Percentiles rank a stretch among this genome's conserved stretches.
These are phyloP conservation scores for Cryptosula pallasiana DNA, from an alignment of 2,888 invertebrate species.

Conservation along the genomic window DNA sequence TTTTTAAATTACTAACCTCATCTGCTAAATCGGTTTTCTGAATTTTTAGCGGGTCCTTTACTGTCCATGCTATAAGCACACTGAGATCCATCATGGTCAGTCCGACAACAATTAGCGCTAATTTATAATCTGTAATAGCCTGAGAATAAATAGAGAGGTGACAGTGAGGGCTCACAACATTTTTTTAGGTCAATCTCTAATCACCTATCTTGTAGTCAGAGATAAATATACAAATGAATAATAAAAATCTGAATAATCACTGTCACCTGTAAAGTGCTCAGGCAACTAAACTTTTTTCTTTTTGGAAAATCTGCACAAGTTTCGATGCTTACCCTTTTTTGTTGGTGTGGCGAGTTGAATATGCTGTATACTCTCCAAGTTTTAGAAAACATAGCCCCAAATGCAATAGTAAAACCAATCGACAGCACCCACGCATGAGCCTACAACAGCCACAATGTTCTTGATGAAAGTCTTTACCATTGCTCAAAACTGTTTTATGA, in stretches of 20 bases:
- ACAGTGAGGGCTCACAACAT: no score
- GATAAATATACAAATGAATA: no score
- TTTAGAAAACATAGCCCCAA: slow-evolving; percentile 99
- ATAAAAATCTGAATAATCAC: no score
- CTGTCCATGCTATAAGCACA: slow-evolving; percentile 94
- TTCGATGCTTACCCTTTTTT: slow-evolving; percentile 83
- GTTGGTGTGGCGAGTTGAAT: slow-evolving; percentile 95
- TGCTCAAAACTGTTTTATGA: no score
- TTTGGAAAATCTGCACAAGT: no score
- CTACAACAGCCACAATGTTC: slow-evolving; percentile 45
- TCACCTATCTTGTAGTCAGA: no score
- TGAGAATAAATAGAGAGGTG: no score
- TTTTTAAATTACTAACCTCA: no score
- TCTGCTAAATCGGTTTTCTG: slow-evolving; percentile 84
- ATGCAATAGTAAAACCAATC: slow-evolving; percentile 95
- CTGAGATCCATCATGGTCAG: slow-evolving; percentile 82
- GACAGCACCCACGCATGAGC: slow-evolving; percentile 86
- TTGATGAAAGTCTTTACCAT: no score
- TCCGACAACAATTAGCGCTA: slow-evolving; percentile 93
- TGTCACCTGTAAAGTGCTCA: no score
- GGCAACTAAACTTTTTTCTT: no score
- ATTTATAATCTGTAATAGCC: slow-evolving; percentile 96
- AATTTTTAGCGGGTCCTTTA: slow-evolving; percentile 75
- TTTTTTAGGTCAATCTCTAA: no score
- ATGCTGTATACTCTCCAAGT: slow-evolving; percentile 99